Evolutionary conservation across 2,888 invertebrate species (phyloP).

Genomic region (Melangyna quadrimaculata): DNA sequence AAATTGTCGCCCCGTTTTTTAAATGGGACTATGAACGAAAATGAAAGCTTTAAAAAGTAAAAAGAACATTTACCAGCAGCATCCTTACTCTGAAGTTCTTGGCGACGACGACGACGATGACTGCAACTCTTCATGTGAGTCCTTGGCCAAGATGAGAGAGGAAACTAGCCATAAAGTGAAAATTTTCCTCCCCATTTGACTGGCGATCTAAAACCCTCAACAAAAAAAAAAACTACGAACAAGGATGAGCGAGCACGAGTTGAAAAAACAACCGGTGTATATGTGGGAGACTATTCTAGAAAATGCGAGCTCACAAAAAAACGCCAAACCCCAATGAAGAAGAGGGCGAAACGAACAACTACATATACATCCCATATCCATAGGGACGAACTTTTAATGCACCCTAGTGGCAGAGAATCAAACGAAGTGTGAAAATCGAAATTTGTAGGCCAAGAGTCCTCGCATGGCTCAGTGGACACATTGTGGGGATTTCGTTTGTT

Average conservation of each 20-base stretch:
- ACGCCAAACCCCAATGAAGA: background rate
- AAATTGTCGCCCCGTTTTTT: slow-evolving; percentile 34
- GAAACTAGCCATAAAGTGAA: slow-evolving; percentile 70
- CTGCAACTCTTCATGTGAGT: slow-evolving; percentile 57
- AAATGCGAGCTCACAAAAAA: slow-evolving; percentile 6
- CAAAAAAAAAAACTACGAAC: slow-evolving; percentile 23
- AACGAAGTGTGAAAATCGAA: slow-evolving; percentile 72
- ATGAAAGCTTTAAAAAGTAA: slow-evolving; percentile 19
- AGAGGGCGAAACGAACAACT: background rate
- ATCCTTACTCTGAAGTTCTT: slow-evolving; percentile 26
- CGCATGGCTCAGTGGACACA: slow-evolving; percentile 56
- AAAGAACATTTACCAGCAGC: slow-evolving; percentile 7
- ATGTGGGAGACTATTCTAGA: slow-evolving; percentile 14
- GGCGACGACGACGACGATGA: background rate
- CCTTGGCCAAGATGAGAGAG: slow-evolving; percentile 53
- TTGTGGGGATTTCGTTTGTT: slow-evolving; percentile 33
- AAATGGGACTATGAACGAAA: slow-evolving; percentile 4
- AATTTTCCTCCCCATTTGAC: slow-evolving; percentile 67
- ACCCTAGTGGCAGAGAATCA: slow-evolving; percentile 65
- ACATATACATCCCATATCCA: background rate
- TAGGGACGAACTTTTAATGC: slow-evolving; percentile 64
- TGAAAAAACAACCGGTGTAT: slow-evolving; percentile 12
- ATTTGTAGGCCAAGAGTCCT: slow-evolving; percentile 66
- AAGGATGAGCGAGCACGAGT: slow-evolving; percentile 35
- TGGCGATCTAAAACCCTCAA: slow-evolving; percentile 59